Base-by-base conservation (phyloP, 2,888 invertebrate species). In the Cheilosia soror region DNA sequence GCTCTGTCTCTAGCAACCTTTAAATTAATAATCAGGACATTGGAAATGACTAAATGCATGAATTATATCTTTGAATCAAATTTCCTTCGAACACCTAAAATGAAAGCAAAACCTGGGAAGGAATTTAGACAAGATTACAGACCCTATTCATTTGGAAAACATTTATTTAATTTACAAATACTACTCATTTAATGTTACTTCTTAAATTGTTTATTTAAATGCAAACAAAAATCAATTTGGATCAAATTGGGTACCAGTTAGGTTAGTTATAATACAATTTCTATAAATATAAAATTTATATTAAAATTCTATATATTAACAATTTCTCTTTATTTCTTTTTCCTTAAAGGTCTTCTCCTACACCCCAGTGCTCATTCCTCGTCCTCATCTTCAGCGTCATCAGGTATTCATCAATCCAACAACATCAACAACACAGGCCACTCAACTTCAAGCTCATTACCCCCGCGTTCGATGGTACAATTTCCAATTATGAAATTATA, bases 321-420 rank as follows among this genome's bases (percentile, higher is more conserved):
- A 15, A 2, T 29, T 15, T 37, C 53, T 58, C 40, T 13, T 73
- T 58, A 44, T 40, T 25, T 76, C 69, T 81, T 73, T 11, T 20
- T 11, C 42, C 6, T 87, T 87, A 20, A 88, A 92, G 92, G 91
- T 87, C 88, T 91, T 73, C 83, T 91, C 40, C 82, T 90, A 75
- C 91, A 90, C 88, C 91, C 90, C 49, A 82, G 88, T 73, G 88
- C 85, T 78, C 88, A 89, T 88, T 87, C 88, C 73, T 88, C 88
- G 58, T 88, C 87, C 75, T 89, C 89, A 40, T 88, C 88, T 65
- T 87, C 88, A 66, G 82, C 88, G 47, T 87, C 89, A 29, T 87
- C 88, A 76, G 77, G 75, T 76, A 88, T 73, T 62, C 89, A 89
- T 47, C 88, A 89, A 79, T 82, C 88, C 11, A 89, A 89, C 86